Base-by-base conservation (phyloP, 2,797 vertebrate genomes). In the Ctenochaetus hawaiiensis region DNA sequence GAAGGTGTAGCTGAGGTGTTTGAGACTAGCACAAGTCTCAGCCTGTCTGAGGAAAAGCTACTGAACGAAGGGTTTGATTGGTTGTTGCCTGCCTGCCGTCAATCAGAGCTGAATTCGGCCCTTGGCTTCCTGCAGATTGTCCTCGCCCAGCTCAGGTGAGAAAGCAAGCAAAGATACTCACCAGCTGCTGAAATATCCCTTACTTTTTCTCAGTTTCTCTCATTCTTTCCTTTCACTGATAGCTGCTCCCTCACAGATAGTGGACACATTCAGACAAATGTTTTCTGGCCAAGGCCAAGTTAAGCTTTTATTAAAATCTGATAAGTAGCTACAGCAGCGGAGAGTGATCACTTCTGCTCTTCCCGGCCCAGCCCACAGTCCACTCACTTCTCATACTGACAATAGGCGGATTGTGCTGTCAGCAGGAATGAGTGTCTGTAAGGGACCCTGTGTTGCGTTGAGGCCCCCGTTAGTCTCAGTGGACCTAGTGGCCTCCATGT, bases 1-100 rank as follows among this genome's bases (percentile, higher is more conserved):
- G 98, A 99, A 78, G 97, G 97, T 1, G 96, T 97, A 72, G 95
- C 96, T 3, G 98, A 99, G 92, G 97, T 97, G 67, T 98, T 99
- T 78, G 97, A 99, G 90, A 97, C 93, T 0, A 98, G 97, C 89
- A 37, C 81, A 80, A 87, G 78, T 76, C 93, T 99, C 52, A 93
- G 93, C 79, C 95, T 97, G 78, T 98, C 98, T 3, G 97, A 99
- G 82, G 98, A 98, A 69, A 97, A 96, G 91, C 92, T 99, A 74
- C 94, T 99, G 23, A 96, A 95, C 56, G 97, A 97, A 79, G 98
- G 98, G 0, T 99, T 99, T 72, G 94, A 94, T 77, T 97, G 99
- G 96, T 83, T 99, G 88, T 93, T 99, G 58, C 97, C 95, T 44
- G 97, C 97, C 18, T 99, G 98, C 89, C 95, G 95, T 73, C 95